phyloP scores from a whole-genome alignment of 2,888 invertebrate species.

The Melinopterus prodromus region DNA sequence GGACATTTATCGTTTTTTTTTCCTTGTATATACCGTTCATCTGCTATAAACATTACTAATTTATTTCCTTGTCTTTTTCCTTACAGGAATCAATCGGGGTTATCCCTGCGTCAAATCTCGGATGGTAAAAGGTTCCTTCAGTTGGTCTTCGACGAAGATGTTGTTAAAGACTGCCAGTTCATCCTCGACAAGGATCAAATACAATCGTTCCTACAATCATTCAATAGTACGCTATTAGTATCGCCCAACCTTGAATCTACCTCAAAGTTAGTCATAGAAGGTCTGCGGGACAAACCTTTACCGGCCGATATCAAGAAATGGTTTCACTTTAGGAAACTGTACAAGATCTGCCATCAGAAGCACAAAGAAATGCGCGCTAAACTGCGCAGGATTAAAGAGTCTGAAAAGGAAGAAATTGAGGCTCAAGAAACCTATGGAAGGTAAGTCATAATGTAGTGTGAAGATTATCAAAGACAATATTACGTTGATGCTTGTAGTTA shows the following conservation, averaged over 20 bases:
- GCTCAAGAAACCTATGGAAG: conserved; percentile 18
- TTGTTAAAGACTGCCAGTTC: conserved; percentile 74
- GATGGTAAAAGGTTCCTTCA: conserved; percentile 74
- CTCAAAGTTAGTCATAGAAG: conserved; percentile 65
- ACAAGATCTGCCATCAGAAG: conserved; percentile 64
- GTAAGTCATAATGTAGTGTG: background rate
- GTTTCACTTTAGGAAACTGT: conserved; percentile 68
- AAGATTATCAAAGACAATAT: background rate
- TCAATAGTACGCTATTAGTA: conserved; percentile 66
- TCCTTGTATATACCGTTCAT: background rate
- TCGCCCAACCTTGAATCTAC: conserved; percentile 54
- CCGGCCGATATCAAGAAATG: conserved; percentile 64
- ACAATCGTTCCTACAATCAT: conserved; percentile 66
- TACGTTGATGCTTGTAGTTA: no score
- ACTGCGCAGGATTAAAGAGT: conserved; percentile 38
- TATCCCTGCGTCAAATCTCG: conserved; percentile 73
- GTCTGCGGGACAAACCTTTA: conserved; percentile 62
- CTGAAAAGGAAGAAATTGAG: conserved; percentile 30
- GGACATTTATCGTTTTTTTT: no score
- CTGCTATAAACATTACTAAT: background rate
- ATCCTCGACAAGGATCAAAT: conserved; percentile 65
- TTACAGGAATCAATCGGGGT: conserved; percentile 60
- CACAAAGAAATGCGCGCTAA: conserved; percentile 55
- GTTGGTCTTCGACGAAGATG: conserved; percentile 70
- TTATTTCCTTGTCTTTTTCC: conserved; percentile 24